Evolutionary conservation across 2,797 vertebrate genomes (phyloP).

Genomic region (Argya squamiceps): DNA sequence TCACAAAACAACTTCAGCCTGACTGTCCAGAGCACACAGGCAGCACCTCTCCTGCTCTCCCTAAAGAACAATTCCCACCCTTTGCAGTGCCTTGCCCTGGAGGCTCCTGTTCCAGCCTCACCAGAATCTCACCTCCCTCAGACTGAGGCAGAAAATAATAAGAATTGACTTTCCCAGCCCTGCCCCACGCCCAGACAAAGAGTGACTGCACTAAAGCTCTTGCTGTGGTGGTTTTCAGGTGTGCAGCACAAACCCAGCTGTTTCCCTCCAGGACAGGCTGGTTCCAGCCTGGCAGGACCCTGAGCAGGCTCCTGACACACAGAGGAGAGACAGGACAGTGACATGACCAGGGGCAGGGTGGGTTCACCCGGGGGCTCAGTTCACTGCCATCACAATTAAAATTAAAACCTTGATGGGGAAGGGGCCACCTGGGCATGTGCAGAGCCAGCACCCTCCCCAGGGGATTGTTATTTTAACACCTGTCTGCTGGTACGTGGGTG

Average conservation of each 20-base stretch:
- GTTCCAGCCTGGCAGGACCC: background rate
- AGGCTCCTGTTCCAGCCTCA: background rate
- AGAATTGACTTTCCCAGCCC: background rate
- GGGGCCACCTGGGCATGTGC: rapidly evolving
- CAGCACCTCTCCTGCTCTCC: background rate
- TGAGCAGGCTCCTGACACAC: rapidly evolving
- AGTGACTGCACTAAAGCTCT: background rate
- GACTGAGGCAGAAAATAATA: background rate
- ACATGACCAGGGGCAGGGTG: background rate
- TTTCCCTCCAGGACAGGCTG: background rate
- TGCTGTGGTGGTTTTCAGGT: background rate
- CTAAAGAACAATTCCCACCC: background rate
- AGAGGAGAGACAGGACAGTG: background rate
- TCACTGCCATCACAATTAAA: background rate
- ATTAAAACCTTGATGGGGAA: background rate
- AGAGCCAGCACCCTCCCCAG: background rate
- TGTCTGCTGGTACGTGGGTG: background rate
- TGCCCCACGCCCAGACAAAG: rapidly evolving
- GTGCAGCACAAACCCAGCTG: rapidly evolving
- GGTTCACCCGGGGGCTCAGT: background rate
- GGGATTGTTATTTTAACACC: background rate
- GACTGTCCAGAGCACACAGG: background rate
- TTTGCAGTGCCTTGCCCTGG: background rate
- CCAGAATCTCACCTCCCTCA: background rate
- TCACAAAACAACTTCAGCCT: rapidly evolving